These are phyloP conservation scores for Arvicanthis niloticus DNA, from an alignment of 2,113 vertebrate species.

Conservation along the genomic window DNA sequence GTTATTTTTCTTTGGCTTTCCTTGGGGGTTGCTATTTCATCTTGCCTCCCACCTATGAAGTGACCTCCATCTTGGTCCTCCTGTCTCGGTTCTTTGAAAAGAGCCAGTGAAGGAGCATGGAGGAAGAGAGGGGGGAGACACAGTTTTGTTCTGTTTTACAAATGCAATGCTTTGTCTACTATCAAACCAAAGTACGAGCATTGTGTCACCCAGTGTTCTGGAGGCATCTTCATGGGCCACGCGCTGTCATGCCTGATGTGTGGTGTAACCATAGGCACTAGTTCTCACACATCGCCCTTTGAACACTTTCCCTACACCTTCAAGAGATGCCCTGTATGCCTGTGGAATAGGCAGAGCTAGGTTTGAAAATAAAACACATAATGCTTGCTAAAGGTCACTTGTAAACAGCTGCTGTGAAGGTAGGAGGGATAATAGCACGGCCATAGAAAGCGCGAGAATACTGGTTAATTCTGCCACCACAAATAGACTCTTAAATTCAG, in stretches of 20 bases:
- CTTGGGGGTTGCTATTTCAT: slow-evolving; percentile 18
- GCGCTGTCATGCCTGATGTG: background rate
- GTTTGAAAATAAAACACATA: slow-evolving; percentile 75
- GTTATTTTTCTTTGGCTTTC: slow-evolving; percentile 53
- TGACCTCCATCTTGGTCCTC: background rate
- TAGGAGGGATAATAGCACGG: slow-evolving; percentile 45
- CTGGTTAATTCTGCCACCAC: slow-evolving; percentile 36
- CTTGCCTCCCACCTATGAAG: slow-evolving; percentile 55
- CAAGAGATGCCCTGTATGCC: slow-evolving; percentile 54
- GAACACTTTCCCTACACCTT: slow-evolving; percentile 42
- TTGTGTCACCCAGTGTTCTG: background rate
- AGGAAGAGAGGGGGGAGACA: slow-evolving; percentile 22
- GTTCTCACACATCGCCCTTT: background rate
- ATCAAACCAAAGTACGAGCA: background rate
- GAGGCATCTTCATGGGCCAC: background rate
- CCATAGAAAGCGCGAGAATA: slow-evolving; percentile 14
- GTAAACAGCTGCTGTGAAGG: slow-evolving; percentile 60
- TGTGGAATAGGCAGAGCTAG: slow-evolving; percentile 12
- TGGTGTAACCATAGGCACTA: background rate
- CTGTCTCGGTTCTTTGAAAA: background rate
- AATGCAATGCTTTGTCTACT: background rate
- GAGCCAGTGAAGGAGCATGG: background rate
- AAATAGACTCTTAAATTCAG: slow-evolving; percentile 62
- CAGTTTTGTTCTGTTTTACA: background rate
- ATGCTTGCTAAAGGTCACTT: slow-evolving; percentile 74